A percentile compares a stretch with the other conserved stretches of the same genome.
Evolutionary conservation across 2,113 vertebrate genomes (phyloP).

Genomic region (Brachyistius frenatus): DNA sequence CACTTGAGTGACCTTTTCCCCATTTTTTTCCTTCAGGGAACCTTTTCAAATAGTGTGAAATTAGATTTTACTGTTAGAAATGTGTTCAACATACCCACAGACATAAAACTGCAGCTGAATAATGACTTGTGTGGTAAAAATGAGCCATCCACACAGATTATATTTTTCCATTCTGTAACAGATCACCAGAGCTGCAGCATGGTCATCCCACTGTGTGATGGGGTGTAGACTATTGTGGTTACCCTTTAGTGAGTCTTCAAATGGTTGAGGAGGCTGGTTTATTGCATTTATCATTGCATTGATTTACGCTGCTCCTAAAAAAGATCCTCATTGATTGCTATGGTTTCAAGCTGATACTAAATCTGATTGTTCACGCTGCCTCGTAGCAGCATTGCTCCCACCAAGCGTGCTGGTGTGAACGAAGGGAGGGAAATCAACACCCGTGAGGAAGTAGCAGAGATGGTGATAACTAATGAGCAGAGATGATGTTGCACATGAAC

Average conservation of each 20-base stretch:
- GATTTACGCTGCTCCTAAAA: slow-evolving; percentile 29
- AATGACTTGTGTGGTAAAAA: not conserved
- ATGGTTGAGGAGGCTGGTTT: slow-evolving; percentile 28
- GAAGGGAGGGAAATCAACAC: slow-evolving; percentile 9
- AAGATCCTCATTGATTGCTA: slow-evolving; percentile 36
- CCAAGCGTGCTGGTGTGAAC: slow-evolving; percentile 20
- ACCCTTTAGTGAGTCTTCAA: slow-evolving; percentile 18
- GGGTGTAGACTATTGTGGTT: not conserved
- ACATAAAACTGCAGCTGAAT: too few relatives aligned
- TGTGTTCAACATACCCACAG: too few relatives aligned
- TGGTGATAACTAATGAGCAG: too few relatives aligned
- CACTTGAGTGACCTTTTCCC: not conserved
- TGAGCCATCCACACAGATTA: not conserved
- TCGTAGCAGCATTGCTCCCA: slow-evolving; percentile 1
- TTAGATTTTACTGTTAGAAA: not conserved
- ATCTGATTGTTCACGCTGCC: slow-evolving; percentile 16
- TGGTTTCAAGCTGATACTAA: slow-evolving; percentile 42
- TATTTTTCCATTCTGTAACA: not conserved
- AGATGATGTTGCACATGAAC: too few relatives aligned
- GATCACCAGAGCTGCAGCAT: not conserved
- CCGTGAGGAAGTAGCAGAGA: too few relatives aligned
- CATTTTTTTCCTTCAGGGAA: slow-evolving; percentile 7
- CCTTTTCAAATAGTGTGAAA: slow-evolving; percentile 6
- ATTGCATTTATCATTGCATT: slow-evolving; percentile 48
- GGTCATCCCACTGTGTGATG: not conserved